Evolutionary conservation across 1,140 invertebrate genomes (phyloP), one percentile per base, ranked within the genome.

Genomic region (Saxidomus purpurata): DNA sequence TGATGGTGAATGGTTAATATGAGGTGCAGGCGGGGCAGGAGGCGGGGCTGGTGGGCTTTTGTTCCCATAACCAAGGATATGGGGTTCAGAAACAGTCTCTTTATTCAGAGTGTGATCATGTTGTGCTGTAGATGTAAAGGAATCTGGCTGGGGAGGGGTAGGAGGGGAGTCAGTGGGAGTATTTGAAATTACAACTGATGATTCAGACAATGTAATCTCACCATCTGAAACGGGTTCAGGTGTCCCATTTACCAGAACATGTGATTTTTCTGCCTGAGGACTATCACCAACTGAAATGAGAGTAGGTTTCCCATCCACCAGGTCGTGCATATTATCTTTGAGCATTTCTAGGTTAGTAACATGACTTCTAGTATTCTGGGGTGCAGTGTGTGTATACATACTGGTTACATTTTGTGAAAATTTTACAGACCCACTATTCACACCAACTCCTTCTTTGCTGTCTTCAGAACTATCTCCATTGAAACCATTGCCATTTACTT

Each of bases 301-400:
- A 3, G 22, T 63, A n/a, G n/a, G 59, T 9, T 63, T 63, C 59
- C 59, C 59, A 63, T 63, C 28, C 59, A 63, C 59, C 59, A 63
- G 19, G 9, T 19, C 59, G 28, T 63, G 22, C 25, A 6, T 25
- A 25, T 63, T 63, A 63, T 28, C 59, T 28, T 25, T 63, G 59
- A 63, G 25, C 59, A 63, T 63, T 63, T 63, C 59, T 63, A 63
- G 28, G 25, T 63, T 63, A 63, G 59, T 63, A 22, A 63, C 59
- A 63, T 63, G 59, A 28, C 59, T 63, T 63, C 59, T 25, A 63
- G 59, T n/a, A 63, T 55, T 55, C 52, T 55, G 52, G 11, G n/a
- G 59, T 63, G 59, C 59, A 63, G 59, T 63, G 59, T 63, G 59
- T 63, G 59, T 63, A 63, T 63, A 63, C 1, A 63, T 28, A 63